Conservation (phyloP, 2,888 invertebrate species). For the Polyommatus iphigenia region DNA sequence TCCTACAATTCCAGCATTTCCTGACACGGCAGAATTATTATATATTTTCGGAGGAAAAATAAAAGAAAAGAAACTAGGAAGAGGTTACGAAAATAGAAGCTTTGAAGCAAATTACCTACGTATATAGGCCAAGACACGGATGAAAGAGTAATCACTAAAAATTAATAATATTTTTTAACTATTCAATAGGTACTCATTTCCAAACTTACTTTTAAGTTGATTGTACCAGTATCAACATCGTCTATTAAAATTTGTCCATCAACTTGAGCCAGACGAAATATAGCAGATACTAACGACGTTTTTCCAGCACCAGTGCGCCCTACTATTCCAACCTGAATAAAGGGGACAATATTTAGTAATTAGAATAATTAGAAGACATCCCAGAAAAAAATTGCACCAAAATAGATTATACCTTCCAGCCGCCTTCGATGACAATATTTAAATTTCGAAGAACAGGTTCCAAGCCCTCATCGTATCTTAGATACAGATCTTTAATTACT, state of each 20-base stretch:
- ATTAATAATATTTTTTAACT: no score
- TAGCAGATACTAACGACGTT: constrained; percentile 85
- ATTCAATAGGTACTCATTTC: no score
- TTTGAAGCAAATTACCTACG: no score
- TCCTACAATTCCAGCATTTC: no score
- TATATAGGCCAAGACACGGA: no score
- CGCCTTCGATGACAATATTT: constrained; percentile 80
- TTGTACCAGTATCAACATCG: constrained; percentile 78
- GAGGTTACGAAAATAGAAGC: no score
- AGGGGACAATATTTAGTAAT: neutral
- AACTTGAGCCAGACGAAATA: constrained; percentile 86
- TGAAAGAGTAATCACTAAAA: no score
- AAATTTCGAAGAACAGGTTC: constrained; percentile 86
- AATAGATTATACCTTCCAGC: constrained; percentile 73
- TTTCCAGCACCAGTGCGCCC: constrained; percentile 92
- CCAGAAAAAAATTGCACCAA: neutral
- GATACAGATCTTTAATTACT: constrained; percentile 79
- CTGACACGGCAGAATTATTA: no score
- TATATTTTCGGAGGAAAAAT: no score
- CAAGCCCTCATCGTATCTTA: constrained; percentile 82
- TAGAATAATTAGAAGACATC: neutral
- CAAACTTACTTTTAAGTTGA: constrained; percentile 78
- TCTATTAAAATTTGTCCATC: constrained; percentile 87
- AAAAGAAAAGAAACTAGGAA: no score
- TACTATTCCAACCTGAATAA: constrained; percentile 85